These are phyloP conservation scores for Tapirus indicus DNA, from an alignment of 2,797 vertebrate genomes.

Conservation along the genomic window DNA sequence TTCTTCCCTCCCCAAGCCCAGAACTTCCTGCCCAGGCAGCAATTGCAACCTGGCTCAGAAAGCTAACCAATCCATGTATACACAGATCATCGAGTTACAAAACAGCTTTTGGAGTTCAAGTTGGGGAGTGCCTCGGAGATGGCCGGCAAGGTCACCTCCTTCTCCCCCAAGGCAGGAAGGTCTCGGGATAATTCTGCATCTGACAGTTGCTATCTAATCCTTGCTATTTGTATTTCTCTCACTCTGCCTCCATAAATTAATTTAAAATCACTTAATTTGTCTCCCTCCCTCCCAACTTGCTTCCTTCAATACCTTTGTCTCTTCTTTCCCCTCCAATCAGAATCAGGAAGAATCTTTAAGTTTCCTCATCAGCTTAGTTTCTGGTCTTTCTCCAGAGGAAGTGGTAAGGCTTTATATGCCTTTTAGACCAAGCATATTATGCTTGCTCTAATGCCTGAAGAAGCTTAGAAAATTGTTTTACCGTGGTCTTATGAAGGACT, in stretches of 20 bases:
- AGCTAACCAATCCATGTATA: neutral
- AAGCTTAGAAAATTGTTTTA: slow-evolving; percentile 7
- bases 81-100: neutral
- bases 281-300: neutral
- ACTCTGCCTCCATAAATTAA: neutral
- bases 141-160: neutral
- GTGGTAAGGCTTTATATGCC: neutral
- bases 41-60: neutral
- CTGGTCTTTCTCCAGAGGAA: neutral
- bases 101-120: neutral
- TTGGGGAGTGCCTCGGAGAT: neutral
- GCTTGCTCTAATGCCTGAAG: neutral
- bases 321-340: neutral
- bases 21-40: neutral
- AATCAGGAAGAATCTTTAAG: neutral
- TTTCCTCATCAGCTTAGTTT: neutral
- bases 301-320: neutral
- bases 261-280: neutral
- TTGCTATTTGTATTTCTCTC: neutral
- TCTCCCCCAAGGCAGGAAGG: neutral
- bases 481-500: neutral
- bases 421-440: neutral
- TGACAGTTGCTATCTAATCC: neutral
- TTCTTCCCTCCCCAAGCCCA: neutral
- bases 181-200: neutral